Conservation (phyloP, 1,140 invertebrate genomes). For the Brachionus koreanus region DNA sequence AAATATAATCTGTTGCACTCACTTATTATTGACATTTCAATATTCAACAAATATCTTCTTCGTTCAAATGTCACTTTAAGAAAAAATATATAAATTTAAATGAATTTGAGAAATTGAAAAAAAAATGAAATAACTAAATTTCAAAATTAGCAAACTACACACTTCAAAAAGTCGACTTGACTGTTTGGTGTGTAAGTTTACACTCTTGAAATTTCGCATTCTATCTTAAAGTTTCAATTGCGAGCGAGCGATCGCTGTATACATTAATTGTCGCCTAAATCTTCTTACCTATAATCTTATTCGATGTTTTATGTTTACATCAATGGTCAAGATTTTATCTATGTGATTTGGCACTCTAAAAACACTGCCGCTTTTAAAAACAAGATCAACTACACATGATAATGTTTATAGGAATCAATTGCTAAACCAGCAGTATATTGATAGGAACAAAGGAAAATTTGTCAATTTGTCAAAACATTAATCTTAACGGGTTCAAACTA, state of each 20-base stretch:
- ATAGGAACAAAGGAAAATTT: constrained; percentile 25
- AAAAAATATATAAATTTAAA: neutral
- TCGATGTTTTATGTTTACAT: constrained; percentile 23
- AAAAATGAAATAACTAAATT: neutral
- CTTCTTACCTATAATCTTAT: constrained; percentile 16
- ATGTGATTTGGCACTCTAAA: neutral
- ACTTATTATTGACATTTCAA: neutral
- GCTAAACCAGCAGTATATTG: constrained; percentile 41
- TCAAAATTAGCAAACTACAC: neutral
- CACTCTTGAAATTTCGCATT: constrained; percentile 17
- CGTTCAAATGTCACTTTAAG: constrained; percentile 8
- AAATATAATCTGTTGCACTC: neutral
- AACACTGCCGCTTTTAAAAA: neutral
- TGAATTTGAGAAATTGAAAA: neutral
- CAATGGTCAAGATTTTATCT: constrained; percentile 26
- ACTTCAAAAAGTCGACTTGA: neutral
- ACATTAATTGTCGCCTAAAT: constrained; percentile 31
- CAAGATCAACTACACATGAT: constrained; percentile 43
- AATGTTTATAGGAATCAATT: constrained; percentile 40
- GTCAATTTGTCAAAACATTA: constrained; percentile 40
- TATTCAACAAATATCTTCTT: neutral
- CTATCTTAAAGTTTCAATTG: neutral
- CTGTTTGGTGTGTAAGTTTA: neutral
- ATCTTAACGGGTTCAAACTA: constrained; percentile 30
- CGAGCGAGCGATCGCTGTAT: neutral